Conservation (phyloP, 2,888 invertebrate species). For the Leptinotarsa haldemani region DNA sequence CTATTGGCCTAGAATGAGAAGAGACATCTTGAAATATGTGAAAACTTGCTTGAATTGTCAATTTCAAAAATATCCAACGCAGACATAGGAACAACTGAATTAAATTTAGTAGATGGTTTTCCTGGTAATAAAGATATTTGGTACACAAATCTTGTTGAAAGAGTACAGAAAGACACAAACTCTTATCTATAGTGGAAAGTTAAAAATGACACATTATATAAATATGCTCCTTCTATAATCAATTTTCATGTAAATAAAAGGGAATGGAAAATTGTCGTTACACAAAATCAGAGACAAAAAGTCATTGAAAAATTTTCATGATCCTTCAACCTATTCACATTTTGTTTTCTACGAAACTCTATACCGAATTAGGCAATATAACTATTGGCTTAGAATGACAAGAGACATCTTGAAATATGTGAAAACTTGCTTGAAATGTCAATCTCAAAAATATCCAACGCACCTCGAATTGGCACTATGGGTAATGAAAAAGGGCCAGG, state of each 20-base stretch:
- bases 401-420: conserved; percentile 39
- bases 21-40: no score
- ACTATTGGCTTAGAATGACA: conserved; percentile 47
- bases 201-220: not conserved
- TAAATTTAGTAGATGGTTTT: not conserved
- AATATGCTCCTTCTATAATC: not conserved
- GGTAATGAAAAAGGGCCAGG: conserved; percentile 37
- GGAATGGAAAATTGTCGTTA: not conserved
- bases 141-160: not conserved
- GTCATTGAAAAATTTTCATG: not conserved
- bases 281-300: not conserved
- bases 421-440: conserved; percentile 39
- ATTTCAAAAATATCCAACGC: no score
- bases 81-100: not conserved
- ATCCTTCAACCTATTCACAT: not conserved
- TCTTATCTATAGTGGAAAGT: not conserved
- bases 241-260: not conserved
- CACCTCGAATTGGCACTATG: conserved; percentile 41
- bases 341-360: not conserved
- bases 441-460: conserved; percentile 38
- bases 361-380: conserved; percentile 1
- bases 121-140: not conserved
- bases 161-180: not conserved
- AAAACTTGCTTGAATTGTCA: no score
- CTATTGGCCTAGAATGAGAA: no score